Evolutionary conservation across 2,797 vertebrate species (phyloP).

Genomic region (Gambelia wislizenii): DNA sequence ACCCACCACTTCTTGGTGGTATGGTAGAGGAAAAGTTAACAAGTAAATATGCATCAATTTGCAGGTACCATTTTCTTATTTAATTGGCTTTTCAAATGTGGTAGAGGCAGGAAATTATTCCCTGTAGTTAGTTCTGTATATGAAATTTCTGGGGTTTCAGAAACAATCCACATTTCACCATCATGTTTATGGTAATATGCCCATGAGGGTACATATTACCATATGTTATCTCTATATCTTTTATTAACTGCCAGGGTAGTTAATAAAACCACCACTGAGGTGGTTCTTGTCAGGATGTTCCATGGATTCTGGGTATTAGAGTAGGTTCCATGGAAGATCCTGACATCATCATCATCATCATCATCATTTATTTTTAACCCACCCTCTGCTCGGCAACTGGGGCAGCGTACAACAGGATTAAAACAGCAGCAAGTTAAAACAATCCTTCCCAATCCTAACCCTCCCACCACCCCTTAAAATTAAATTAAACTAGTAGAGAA

Average conservation of each 20-base stretch:
- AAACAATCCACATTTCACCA: background rate
- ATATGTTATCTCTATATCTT: background rate
- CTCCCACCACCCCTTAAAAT: too few species aligned
- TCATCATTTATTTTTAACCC: too few species aligned
- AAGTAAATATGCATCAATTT: background rate
- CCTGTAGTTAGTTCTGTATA: background rate
- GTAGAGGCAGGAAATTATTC: constrained; percentile 1
- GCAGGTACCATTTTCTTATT: background rate
- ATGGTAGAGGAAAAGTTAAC: background rate
- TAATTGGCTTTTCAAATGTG: background rate
- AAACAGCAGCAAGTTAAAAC: too few species aligned
- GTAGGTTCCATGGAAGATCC: too few species aligned
- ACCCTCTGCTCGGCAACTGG: too few species aligned
- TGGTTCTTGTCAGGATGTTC: too few species aligned
- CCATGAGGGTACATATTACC: background rate
- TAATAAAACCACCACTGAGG: too few species aligned
- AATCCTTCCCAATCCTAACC: too few species aligned
- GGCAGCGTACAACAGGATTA: too few species aligned
- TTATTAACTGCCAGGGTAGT: background rate
- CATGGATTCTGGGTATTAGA: too few species aligned
- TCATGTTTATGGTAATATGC: background rate
- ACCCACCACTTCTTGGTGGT: background rate
- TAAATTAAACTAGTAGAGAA: too few species aligned
- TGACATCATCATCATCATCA: too few species aligned
- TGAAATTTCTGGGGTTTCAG: background rate